phyloP scores from a whole-genome alignment of 1,140 invertebrate genomes.

The Oscheius sp. region DNA sequence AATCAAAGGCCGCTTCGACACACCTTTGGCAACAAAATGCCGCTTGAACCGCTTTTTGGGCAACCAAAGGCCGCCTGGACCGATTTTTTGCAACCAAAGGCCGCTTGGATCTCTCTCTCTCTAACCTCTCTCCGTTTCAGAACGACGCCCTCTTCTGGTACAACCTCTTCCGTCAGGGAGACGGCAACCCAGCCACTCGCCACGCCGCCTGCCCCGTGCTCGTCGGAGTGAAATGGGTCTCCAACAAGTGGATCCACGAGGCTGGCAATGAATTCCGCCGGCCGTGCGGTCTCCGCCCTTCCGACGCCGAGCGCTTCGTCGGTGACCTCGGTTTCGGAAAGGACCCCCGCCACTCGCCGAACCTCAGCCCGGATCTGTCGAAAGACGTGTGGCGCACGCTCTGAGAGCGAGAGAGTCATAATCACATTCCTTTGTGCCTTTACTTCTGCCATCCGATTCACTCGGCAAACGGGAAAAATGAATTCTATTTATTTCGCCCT shows the following conservation, averaged over 20 bases:
- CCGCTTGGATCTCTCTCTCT: too few relatives aligned
- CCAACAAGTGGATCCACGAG: constrained; percentile 93
- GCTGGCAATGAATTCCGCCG: constrained; percentile 82
- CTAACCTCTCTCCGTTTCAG: constrained; percentile 47
- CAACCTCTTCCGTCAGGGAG: constrained; percentile 83
- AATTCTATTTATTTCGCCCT: too few relatives aligned
- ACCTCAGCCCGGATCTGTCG: constrained; percentile 17
- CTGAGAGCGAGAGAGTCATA: constrained; percentile 1
- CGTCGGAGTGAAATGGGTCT: constrained; percentile 89
- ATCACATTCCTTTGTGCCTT: too few relatives aligned
- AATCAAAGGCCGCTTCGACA: too few relatives aligned
- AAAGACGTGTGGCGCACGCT: constrained; percentile 28
- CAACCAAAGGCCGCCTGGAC: too few relatives aligned
- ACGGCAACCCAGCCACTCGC: constrained; percentile 82
- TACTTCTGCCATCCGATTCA: too few relatives aligned
- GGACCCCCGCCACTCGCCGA: constrained; percentile 24
- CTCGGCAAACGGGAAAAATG: too few relatives aligned
- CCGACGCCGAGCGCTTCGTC: constrained; percentile 50
- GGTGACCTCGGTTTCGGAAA: constrained; percentile 21
- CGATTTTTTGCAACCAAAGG: too few relatives aligned
- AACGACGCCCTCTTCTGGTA: constrained; percentile 88
- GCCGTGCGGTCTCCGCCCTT: constrained; percentile 69
- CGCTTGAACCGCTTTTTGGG: too few relatives aligned
- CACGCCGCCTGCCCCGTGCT: constrained; percentile 97
- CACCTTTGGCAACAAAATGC: too few relatives aligned